Conservation (phyloP, 2,797 vertebrate genomes). For the Myotis pilosus region DNA sequence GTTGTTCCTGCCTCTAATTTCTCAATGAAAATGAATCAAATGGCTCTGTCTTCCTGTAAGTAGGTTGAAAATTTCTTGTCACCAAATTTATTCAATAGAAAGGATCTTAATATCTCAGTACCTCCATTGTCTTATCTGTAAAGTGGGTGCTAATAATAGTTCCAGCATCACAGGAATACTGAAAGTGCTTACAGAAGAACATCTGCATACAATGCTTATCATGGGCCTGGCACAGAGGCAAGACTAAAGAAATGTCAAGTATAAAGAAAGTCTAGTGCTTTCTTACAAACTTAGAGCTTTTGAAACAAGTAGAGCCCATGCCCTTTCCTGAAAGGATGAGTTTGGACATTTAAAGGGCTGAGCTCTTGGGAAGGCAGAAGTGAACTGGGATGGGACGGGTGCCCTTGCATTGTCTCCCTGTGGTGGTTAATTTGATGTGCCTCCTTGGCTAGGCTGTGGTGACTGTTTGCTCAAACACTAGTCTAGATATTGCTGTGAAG, state of each 20-base stretch:
- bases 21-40: not conserved
- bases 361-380: not conserved
- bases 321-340: not conserved
- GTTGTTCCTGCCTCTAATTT: not conserved
- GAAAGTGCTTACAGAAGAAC: not conserved
- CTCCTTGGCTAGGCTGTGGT: not conserved
- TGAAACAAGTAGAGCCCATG: not conserved
- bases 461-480: not conserved
- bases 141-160: not conserved
- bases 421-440: not conserved
- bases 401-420: not conserved
- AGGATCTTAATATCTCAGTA: not conserved
- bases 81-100: not conserved
- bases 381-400: fast-evolving
- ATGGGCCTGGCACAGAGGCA: not conserved
- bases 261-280: not conserved
- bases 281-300: not conserved
- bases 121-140: fast-evolving
- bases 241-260: not conserved
- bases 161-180: fast-evolving
- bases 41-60: not conserved
- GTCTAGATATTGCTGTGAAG: not conserved
- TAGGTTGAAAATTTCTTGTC: not conserved
- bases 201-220: fast-evolving
- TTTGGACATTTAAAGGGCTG: not conserved